Evolutionary conservation across 1,140 invertebrate genomes (phyloP).

Genomic region (Sesamia nonagrioides): DNA sequence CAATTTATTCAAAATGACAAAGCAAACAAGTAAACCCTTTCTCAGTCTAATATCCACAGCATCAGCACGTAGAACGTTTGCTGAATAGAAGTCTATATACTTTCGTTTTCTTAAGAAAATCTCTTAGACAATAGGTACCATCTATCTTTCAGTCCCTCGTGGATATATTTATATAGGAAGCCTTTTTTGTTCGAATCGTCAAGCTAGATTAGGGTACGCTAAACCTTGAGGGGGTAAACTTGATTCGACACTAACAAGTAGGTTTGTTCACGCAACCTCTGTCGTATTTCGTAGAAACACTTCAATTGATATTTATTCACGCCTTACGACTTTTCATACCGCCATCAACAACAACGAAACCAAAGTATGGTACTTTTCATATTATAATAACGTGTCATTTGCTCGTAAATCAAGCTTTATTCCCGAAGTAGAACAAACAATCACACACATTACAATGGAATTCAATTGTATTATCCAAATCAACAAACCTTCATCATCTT

Average conservation of each 20-base stretch:
- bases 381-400: constrained; percentile 20
- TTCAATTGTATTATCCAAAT: neutral
- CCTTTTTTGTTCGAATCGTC: constrained; percentile 28
- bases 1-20: constrained; percentile 6
- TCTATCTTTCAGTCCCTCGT: neutral
- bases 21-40: constrained; percentile 19
- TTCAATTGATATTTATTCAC: neutral
- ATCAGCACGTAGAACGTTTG: neutral
- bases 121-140: neutral
- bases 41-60: constrained; percentile 1
- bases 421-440: neutral
- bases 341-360: neutral
- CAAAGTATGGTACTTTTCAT: neutral
- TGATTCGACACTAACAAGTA: neutral
- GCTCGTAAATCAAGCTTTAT: neutral
- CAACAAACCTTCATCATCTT: too few relatives aligned
- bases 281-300: too few relatives aligned
- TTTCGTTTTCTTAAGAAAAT: constrained; percentile 6
- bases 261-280: neutral
- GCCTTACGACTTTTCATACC: neutral
- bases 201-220: constrained; percentile 19
- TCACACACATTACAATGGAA: neutral
- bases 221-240: constrained; percentile 16
- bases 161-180: constrained; percentile 9
- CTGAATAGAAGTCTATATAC: constrained; percentile 2